A percentile compares a stretch with the other conserved stretches of the same genome.
Conservation (phyloP, 64 coral and sea anemone species). For the Montipora cactus region DNA sequence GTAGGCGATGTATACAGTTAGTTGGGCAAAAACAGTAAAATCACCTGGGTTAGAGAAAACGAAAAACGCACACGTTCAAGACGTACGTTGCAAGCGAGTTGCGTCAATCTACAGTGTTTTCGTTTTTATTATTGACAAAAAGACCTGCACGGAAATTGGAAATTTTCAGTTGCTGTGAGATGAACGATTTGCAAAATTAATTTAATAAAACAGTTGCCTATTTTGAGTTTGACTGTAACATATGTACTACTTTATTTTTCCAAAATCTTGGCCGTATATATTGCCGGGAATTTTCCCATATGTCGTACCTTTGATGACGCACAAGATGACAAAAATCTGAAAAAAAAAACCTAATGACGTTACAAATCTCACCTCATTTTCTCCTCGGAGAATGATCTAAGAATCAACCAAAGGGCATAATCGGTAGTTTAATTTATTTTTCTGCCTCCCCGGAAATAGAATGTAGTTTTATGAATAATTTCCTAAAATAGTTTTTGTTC, state of each 20-base stretch:
- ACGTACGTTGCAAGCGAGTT: background rate
- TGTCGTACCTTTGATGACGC: background rate
- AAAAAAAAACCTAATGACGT: background rate
- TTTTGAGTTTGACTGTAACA: background rate
- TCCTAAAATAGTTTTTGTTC: background rate
- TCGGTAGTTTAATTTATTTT: background rate
- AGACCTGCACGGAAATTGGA: background rate
- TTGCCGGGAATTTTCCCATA: background rate
- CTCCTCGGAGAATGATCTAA: background rate
- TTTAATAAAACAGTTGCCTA: background rate
- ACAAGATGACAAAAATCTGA: background rate
- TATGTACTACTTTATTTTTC: background rate
- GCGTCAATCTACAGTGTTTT: background rate
- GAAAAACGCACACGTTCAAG: background rate
- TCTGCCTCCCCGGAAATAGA: slow-evolving; percentile 27
- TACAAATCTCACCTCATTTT: background rate
- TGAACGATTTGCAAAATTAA: background rate
- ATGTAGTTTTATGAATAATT: slow-evolving; percentile 7
- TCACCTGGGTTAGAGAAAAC: background rate
- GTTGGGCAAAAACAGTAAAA: background rate
- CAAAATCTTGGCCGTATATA: background rate
- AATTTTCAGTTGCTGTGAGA: background rate
- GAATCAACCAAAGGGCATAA: background rate
- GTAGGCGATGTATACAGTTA: background rate
- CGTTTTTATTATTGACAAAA: background rate